Evolutionary conservation across 1,140 invertebrate species (phyloP).

Genomic region (Oncopodura yosiiana): DNA sequence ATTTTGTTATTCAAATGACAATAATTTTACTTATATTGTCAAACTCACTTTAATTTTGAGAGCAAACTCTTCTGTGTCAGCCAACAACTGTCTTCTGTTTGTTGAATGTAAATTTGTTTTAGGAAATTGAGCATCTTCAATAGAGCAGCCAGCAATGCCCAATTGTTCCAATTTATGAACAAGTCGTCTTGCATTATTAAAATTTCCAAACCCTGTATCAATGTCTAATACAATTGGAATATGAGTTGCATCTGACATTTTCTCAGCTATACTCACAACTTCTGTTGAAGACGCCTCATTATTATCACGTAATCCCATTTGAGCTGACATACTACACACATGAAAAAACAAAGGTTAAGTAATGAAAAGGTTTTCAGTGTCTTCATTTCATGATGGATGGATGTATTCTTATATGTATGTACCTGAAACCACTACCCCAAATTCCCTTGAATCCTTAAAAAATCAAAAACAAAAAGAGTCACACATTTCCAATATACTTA

Average conservation of each 20-base stretch:
- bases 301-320: slow-evolving; percentile 43
- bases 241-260: slow-evolving; percentile 43
- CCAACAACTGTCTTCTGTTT: slow-evolving; percentile 41
- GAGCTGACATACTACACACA: slow-evolving; percentile 43
- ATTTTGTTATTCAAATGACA: not conserved
- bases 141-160: slow-evolving; percentile 44
- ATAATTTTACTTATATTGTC: not conserved
- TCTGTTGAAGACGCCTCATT: slow-evolving; percentile 47
- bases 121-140: slow-evolving; percentile 46
- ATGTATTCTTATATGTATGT: too few species aligned
- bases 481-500: too few species aligned
- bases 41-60: slow-evolving; percentile 46
- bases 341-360: too few species aligned
- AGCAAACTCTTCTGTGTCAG: slow-evolving; percentile 44
- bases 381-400: too few species aligned
- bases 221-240: slow-evolving; percentile 45
- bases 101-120: slow-evolving; percentile 45
- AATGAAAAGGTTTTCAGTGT: too few species aligned
- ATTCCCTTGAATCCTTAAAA: slow-evolving; percentile 43
- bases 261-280: slow-evolving; percentile 44
- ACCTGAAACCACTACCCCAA: slow-evolving; percentile 45
- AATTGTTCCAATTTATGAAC: slow-evolving; percentile 43
- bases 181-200: slow-evolving; percentile 45
- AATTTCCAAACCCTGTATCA: slow-evolving; percentile 46
- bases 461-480: not conserved